phyloP scores from a whole-genome alignment of 92 coral and sea anemone species.

The Actinernus sp. region DNA sequence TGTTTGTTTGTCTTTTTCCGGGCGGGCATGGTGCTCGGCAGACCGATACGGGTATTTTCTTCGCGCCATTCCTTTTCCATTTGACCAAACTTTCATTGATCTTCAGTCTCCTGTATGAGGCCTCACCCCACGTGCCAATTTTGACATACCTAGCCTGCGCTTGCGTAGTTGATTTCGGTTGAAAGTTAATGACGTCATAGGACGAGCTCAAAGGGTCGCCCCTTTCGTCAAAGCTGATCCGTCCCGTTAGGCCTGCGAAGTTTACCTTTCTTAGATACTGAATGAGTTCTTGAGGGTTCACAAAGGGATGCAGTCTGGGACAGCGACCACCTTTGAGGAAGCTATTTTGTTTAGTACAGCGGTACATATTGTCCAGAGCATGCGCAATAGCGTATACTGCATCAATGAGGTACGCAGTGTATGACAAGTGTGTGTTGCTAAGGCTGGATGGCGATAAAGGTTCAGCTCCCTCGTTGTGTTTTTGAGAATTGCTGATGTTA shows the following conservation, averaged over 20 bases:
- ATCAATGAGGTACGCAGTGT: constrained; percentile 51
- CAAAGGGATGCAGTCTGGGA: not conserved
- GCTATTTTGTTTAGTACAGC: constrained; percentile 29
- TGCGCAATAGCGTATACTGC: constrained; percentile 70
- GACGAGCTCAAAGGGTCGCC: constrained; percentile 58
- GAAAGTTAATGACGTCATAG: constrained; percentile 55
- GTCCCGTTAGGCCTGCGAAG: constrained; percentile 52
- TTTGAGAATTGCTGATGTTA: no score
- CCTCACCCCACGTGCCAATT: constrained; percentile 57
- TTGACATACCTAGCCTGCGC: constrained; percentile 6
- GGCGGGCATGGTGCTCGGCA: constrained; percentile 16
- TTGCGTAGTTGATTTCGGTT: not conserved
- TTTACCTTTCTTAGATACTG: constrained; percentile 17
- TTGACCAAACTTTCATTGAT: constrained; percentile 1
- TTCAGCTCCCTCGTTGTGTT: no score
- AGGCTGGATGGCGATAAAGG: no score
- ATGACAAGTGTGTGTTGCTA: not conserved
- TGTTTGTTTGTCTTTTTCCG: constrained; percentile 17
- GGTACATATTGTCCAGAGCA: constrained; percentile 54
- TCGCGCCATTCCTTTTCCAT: constrained; percentile 45
- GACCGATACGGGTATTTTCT: constrained; percentile 5
- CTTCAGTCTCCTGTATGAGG: constrained; percentile 4
- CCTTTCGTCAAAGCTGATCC: constrained; percentile 39
- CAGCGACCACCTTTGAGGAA: not conserved
- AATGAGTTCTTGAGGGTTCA: constrained; percentile 17